Evolutionary conservation across 2,113 vertebrate species (phyloP), one percentile per base, ranked within the genome.

Genomic region (Dicerorhinus sumatrensis): DNA sequence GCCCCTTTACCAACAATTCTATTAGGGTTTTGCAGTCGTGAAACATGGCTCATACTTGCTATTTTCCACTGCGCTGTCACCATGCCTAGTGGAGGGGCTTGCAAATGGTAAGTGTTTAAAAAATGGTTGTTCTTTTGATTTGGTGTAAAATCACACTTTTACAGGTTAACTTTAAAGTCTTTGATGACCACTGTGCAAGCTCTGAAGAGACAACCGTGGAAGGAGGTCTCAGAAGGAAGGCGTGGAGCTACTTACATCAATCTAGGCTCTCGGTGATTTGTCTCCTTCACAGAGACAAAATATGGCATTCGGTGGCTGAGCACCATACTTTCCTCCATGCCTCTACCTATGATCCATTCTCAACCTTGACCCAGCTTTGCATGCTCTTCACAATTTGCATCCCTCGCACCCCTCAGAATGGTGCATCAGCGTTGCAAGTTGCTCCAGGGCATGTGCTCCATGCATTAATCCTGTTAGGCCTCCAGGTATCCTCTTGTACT

Each of bases 401-500:
- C 51, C 8, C 3, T 93, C 23, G n/a, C 36, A 42, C 12, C 9
- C 21, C 25, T 86, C 56, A 70, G 31, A 56, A 56, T 23, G 39
- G 69, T 51, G 8, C n/a, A 0, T 3, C 23, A 16, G 3, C n/a
- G 17, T 48, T 11, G 1, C 51, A 21, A 12, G 29, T 10, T 89
- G 14, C 51, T 58, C 12, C 17, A 56, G 14, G 2, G 6, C 51
- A 77, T 2, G 6, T 36, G 36, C 8, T 75, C 67, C 20, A 46
- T 6, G 17, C 1, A 62, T n/a, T 33, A 27, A 31, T 60, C 48
- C 36, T 46, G 11, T 0, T 0, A 8, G 3, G 1, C 18, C 25
- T 3, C 56, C 21, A 25, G 36, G 6, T 39, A 18, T 51, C 16
- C 18, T 16, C 46, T 27, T 5, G 1, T 18, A 27, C 20, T n/a